Conservation (phyloP, 2,888 invertebrate species). For the Brachyptera putata region DNA sequence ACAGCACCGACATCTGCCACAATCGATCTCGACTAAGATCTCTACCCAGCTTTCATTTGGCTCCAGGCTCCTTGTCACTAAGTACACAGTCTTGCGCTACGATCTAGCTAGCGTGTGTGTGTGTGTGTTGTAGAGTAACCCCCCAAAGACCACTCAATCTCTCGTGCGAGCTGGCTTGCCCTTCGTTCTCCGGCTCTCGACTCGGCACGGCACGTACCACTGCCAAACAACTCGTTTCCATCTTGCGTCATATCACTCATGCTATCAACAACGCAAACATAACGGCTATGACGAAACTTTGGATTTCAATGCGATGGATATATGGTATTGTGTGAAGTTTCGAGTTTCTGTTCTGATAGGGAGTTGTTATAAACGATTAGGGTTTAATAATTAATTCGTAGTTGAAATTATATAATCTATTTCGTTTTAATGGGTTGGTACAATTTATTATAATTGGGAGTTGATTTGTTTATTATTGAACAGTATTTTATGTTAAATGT, state of each 20-base stretch:
- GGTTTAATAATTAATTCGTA: no score
- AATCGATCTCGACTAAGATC: not conserved
- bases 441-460: no score
- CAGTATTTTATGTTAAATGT: no score
- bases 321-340: no score
- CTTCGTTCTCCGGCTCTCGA: not conserved
- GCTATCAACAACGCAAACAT: slow-evolving; percentile 11
- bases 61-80: not conserved
- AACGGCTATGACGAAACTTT: no score
- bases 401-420: no score
- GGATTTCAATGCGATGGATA: no score
- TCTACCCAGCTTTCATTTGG: slow-evolving; percentile 5
- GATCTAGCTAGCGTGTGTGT: no score
- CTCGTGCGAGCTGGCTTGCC: not conserved
- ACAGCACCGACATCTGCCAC: slow-evolving; percentile 7
- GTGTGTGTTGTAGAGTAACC: not conserved
- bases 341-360: slow-evolving; percentile 4
- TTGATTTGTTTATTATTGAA: no score
- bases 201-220: not conserved
- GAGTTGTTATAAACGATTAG: slow-evolving; percentile 1
- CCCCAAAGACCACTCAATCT: slow-evolving; percentile 20
- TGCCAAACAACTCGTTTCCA: not conserved
- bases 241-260: slow-evolving; percentile 6
- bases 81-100: slow-evolving; percentile 3
- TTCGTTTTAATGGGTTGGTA: not conserved